Percentiles rank a stretch among this genome's conserved stretches.
These are phyloP conservation scores for Litocranius walleri DNA, from an alignment of 2,113 vertebrate genomes.

Conservation along the genomic window DNA sequence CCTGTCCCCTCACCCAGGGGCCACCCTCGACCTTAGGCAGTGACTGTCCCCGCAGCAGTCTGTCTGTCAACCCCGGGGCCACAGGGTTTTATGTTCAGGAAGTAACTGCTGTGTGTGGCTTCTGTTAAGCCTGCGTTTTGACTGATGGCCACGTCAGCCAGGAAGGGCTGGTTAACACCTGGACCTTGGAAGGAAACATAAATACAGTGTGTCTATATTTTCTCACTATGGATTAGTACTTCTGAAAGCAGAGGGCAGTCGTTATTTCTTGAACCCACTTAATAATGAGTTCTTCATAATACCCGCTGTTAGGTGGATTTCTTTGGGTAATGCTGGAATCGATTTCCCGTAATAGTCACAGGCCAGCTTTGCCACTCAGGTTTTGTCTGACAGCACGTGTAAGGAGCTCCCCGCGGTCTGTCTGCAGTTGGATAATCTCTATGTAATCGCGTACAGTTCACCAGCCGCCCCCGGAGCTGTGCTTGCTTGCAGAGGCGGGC, in stretches of 20 bases:
- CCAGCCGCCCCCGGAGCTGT: not conserved
- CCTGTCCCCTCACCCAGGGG: not conserved
- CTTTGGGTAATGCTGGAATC: not conserved
- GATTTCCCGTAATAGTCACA: not conserved
- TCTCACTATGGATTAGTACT: not conserved
- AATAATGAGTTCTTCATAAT: too few species aligned
- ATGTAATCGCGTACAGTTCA: not conserved
- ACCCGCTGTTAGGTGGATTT: not conserved
- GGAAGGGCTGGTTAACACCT: too few species aligned
- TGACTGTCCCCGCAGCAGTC: not conserved
- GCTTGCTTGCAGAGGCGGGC: accelerated
- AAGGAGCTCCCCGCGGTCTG: accelerated
- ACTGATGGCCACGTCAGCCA: not conserved
- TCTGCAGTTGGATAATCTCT: accelerated
- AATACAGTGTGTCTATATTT: not conserved
- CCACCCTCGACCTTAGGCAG: accelerated
- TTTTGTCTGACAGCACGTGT: not conserved
- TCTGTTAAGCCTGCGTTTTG: not conserved
- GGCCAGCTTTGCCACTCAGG: not conserved
- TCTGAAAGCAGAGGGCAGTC: not conserved
- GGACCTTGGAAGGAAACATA: not conserved
- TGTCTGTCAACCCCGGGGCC: not conserved
- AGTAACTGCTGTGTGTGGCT: not conserved
- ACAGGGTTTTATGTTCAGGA: not conserved
- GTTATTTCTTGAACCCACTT: not conserved